Base-by-base conservation (phyloP, 2,113 vertebrate genomes). In the Rhinopithecus roxellana region DNA sequence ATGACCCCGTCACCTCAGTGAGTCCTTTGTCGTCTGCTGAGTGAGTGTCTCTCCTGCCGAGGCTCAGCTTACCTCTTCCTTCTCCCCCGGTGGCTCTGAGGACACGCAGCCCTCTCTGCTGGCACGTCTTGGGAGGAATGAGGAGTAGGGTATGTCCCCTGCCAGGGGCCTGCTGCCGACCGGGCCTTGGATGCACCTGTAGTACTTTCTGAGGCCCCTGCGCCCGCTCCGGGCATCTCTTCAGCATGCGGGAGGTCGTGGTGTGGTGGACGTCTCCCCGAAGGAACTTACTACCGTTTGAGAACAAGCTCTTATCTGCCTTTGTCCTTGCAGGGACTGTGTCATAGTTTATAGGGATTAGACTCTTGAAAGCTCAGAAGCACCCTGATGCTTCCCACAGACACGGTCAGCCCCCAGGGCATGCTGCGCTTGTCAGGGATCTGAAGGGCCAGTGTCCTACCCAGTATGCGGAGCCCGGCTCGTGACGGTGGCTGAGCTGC, bases 351-450 rank as follows among this genome's bases (percentile, higher is more conserved):
- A 6, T 32, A 11, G 92, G 77, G 57, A 11, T 17, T 48, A 69
- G 14, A 72, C 8, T 40, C 78, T 45, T 1, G 17, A 43, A 35
- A 7, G 38, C 75, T 48, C 81, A 23, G 92, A 17, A 12, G 79
- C 55, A 40, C n/a, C 1, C 22, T 57, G 30, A 0, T 4, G 0
- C 8, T 8, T 38, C 20, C 2, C 10, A 0, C 11, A 23, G 20
- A 5, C 5, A 1, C 40, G 1, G 0, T n/a, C 32, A 0, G 12
- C 45, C 32, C 57, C 1, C 1, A n/a, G 92, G 52, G 82, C 0
- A 3, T 17, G 55, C 82, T 25, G 4, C 35, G 30, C 0, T 0
- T 6, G 67, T 14, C 6, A 2, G 4, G 22, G 3, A 11, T 32
- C 55, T 0, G 0, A 22, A 43, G 69, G 79, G 43, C 45, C 2